Percentiles rank a stretch among this genome's conserved stretches.
These are phyloP conservation scores for Cochlearius cochlearius DNA, from an alignment of 2,113 vertebrate species.

Conservation along the genomic window DNA sequence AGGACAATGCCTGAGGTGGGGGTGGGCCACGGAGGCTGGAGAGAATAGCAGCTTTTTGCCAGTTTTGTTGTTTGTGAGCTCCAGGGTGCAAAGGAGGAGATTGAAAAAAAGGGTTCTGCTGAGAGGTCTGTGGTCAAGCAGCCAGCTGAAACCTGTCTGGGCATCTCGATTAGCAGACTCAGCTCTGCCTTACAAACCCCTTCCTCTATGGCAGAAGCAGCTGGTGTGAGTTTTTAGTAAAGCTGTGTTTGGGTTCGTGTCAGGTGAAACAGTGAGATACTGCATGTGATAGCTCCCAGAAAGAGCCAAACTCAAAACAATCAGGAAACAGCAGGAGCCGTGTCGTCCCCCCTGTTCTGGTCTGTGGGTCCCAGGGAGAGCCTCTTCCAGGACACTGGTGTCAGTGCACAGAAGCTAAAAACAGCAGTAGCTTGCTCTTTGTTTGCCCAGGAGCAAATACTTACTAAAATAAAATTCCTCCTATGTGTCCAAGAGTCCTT, in stretches of 20 bases:
- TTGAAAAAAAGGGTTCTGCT: background rate
- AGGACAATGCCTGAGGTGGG: background rate
- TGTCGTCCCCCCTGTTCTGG: background rate
- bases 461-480: background rate
- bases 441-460: background rate
- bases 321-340: background rate
- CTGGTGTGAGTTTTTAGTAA: background rate
- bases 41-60: background rate
- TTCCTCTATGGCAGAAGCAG: background rate
- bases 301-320: background rate
- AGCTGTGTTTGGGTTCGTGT: background rate
- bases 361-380: background rate
- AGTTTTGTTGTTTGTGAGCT: background rate
- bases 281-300: background rate
- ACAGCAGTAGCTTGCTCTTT: background rate
- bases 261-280: background rate
- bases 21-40: background rate
- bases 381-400: rapidly evolving
- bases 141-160: background rate
- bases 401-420: background rate
- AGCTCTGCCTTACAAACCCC: background rate
- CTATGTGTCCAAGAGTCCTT: background rate
- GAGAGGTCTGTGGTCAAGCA: background rate
- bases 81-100: background rate
- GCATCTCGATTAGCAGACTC: background rate